phyloP scores from a whole-genome alignment of 2,888 invertebrate species.

The Chymomyza procnemis region DNA sequence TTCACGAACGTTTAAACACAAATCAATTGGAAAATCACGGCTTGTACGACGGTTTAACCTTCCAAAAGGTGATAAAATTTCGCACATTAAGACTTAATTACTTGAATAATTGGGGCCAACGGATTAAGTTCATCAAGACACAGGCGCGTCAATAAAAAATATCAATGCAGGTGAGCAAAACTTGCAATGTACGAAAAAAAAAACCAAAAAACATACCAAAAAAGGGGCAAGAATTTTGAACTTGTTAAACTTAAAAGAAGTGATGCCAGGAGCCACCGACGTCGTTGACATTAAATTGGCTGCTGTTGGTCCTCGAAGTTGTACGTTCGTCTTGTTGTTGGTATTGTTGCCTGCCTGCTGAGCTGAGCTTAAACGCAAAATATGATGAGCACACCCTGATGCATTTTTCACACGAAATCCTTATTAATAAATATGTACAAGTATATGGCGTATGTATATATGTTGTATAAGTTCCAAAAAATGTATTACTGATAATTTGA shows the following conservation, averaged over 20 bases:
- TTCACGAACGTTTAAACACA: slow-evolving; percentile 59
- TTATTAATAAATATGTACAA: slow-evolving; percentile 55
- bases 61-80: slow-evolving; percentile 75
- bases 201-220: slow-evolving; percentile 3
- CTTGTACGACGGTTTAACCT: slow-evolving; percentile 50
- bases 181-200: slow-evolving; percentile 11
- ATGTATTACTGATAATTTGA: slow-evolving; percentile 64
- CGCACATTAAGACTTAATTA: slow-evolving; percentile 77
- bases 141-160: slow-evolving; percentile 41
- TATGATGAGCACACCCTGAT: slow-evolving; percentile 55
- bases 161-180: slow-evolving; percentile 15
- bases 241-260: slow-evolving; percentile 34
- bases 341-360: slow-evolving; percentile 47
- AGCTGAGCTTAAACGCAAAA: slow-evolving; percentile 54
- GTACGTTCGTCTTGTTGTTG: slow-evolving; percentile 32
- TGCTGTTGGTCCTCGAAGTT: slow-evolving; percentile 36
- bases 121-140: slow-evolving; percentile 71
- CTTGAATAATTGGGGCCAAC: slow-evolving; percentile 76
- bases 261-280: slow-evolving; percentile 73
- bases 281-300: slow-evolving; percentile 65
- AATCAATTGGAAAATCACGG: slow-evolving; percentile 75
- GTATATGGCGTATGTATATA: not conserved
- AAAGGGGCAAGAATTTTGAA: slow-evolving; percentile 20
- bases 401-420: slow-evolving; percentile 77
- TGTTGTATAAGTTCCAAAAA: slow-evolving; percentile 56